Evolutionary conservation across 2,113 vertebrate species (phyloP), one percentile per base, ranked within the genome.

Genomic region (Pelecanoides urinatrix): DNA sequence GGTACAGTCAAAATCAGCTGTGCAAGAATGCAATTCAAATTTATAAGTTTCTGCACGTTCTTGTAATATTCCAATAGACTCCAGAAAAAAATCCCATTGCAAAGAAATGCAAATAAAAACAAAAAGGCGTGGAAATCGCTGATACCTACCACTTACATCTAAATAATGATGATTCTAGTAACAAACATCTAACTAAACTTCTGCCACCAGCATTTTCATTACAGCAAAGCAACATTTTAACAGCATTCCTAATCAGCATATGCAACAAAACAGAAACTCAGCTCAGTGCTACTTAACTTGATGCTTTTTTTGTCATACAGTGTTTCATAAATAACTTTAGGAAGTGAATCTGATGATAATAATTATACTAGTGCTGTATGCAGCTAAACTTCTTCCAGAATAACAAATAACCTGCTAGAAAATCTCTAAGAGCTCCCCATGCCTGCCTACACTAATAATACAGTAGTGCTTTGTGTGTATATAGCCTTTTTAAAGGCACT

Each of bases 381-480:
- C 90, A 98, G 90, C 91, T 68, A 86, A 90, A 94, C 72, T 95
- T 91, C 86, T 85, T 90, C 80, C 76, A 94, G 90, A 95, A 88
- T 97, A 96, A 96, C 95, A 98, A 97, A 94, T 93, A 94, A 92
- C 84, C 90, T 95, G 84, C 80, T 97, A 87, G 77, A 78, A 97
- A 94, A 95, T 86, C 86, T 94, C 79, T 88, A 25, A 80, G 86
- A 96, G 93, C 95, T 96, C 95, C 63, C 94, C 70, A 83, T 94
- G 96, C 92, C 96, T 95, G 92, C 95, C 93, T 96, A 92, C 94
- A 92, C 92, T 96, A 95, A 97, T 97, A 96, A 97, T 81, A 97
- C 87, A 93, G 96, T 95, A 96, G 72, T 65, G 55, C 82, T 95
- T 91, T 91, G 92, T 96, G 91, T 94, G 42, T 94, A 97, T 74